Evolutionary conservation across 2,113 vertebrate species (phyloP), one percentile per base, ranked within the genome.

Genomic region (Bubo blakistoni): DNA sequence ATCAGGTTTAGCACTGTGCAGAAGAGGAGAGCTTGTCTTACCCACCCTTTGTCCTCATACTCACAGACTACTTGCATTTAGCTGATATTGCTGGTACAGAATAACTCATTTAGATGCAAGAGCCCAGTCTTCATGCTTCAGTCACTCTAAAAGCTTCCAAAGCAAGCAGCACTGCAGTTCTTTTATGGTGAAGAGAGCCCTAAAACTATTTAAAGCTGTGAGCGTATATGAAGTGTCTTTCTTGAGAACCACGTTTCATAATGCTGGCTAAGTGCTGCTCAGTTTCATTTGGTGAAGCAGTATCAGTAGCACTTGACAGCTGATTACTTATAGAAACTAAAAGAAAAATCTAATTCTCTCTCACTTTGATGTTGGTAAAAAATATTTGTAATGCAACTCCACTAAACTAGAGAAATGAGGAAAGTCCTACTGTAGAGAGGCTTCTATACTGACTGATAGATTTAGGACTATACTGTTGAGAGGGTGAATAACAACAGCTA

Each of bases 181-280:
- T 97, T 87, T 91, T 88, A 65, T 51, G 49, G 49, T 74, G 81
- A 97, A 96, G 96, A 96, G 93, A 91, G 55, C 74, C 88, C 51
- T 95, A 79, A 94, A 93, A 93, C 83, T 93, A 57, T 96, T 97
- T 97, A 91, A 96, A 97, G 61, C 87, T 90, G 69, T 91, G n/a
- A 89, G 44, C 52, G 42, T 77, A 65, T 38, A 74, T 96, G 91
- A 97, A 97, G 85, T 86, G 32, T 63, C 87, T 96, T 94, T 93
- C 94, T 81, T 88, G 81, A 93, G 95, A 95, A 79, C 61, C 59
- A 86, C 1, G 6, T 96, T 97, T 94, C 93, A 69, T 89, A 94
- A 95, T 87, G 90, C 88, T 89, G 74, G 77, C 54, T 96, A 97
- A 97, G 92, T 93, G 94, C 79, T 47, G 47, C 94, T 97, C 91